These are phyloP conservation scores for Apotomis betuletana DNA, from an alignment of 2,888 invertebrate genomes.

Conservation along the genomic window DNA sequence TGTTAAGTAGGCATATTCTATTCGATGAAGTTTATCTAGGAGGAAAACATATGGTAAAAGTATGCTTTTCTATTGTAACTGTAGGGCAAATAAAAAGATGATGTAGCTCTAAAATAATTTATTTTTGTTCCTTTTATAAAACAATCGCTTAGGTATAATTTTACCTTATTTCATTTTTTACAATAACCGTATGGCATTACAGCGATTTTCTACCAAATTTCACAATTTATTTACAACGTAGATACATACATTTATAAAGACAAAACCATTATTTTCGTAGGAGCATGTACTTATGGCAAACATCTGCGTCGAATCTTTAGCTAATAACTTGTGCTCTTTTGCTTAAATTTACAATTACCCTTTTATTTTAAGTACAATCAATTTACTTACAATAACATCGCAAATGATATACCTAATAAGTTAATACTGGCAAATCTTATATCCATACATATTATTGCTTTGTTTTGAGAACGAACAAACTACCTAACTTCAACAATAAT, in stretches of 20 bases:
- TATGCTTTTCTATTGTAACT: too few relatives aligned
- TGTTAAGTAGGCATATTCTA: not conserved
- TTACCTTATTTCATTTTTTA: slow-evolving; percentile 68
- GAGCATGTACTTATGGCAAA: slow-evolving; percentile 22
- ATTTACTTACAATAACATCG: slow-evolving; percentile 56
- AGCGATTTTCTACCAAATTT: slow-evolving; percentile 64
- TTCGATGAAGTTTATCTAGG: not conserved
- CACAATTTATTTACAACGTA: slow-evolving; percentile 57
- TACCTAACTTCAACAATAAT: slow-evolving; percentile 53
- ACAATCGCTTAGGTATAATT: slow-evolving; percentile 69
- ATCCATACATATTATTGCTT: slow-evolving; percentile 76
- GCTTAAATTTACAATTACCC: slow-evolving; percentile 49
- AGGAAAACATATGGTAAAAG: not conserved
- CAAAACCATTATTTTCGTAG: slow-evolving; percentile 27
- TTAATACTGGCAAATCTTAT: slow-evolving; percentile 71
- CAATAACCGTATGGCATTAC: slow-evolving; percentile 73
- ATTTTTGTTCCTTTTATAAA: slow-evolving; percentile 80
- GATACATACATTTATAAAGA: slow-evolving; percentile 38
- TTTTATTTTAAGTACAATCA: slow-evolving; percentile 53
- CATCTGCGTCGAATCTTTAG: slow-evolving; percentile 16
- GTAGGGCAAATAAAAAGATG: slow-evolving; percentile 42
- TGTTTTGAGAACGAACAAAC: slow-evolving; percentile 52
- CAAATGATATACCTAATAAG: slow-evolving; percentile 45
- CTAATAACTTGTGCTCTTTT: slow-evolving; percentile 26
- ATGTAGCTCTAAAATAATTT: slow-evolving; percentile 80